Base-by-base conservation (phyloP, 2,113 vertebrate species). In the Stegostoma tigrinum region DNA sequence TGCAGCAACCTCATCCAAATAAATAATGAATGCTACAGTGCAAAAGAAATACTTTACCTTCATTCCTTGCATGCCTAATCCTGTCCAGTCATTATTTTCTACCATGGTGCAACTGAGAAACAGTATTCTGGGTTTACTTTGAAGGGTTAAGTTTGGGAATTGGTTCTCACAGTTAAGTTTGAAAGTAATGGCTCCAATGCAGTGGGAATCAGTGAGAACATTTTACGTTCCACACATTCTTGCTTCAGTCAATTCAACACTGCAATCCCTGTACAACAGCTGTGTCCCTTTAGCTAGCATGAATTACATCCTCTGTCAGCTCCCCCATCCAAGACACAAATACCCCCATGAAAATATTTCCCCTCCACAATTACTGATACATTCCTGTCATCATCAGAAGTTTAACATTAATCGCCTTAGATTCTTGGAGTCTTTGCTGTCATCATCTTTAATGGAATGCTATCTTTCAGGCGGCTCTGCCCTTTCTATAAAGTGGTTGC, bases 221-320 rank as follows among this genome's bases (percentile, higher is more conserved):
- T 5, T 93, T 93, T 93, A n/a, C 89, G n/a, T 93, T 93, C 89
- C 89, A 93, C 61, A 93, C 61, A 93, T 93, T 93, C 61, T 38
- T 66, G 89, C 34, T 93, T 93, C 61, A 93, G 61, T 93, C 89
- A 38, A 67, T 64, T 67, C 89, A 67, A 42, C 89, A 19, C 67
- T 93, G 17, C 64, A 6, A 67, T n/a, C 61, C 80, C 34, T 66
- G 14, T 38, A 38, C 34, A 34, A 67, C 89, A 93, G 89, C 89
- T 93, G 89, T 93, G 34, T 93, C 61, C 34, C 89, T 93, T 34
- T 42, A 67, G n/a, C 38, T 93, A 66, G 66, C n/a, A 66, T 21
- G 89, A 66, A 67, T 66, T 93, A 38, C 27, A 90, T 17, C 61
- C 23, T 91, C 89, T 66, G 89, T 66, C 55, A 38, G 19, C n/a